Evolutionary conservation across 1,140 invertebrate genomes (phyloP).

Genomic region (Hyles euphorbiae): DNA sequence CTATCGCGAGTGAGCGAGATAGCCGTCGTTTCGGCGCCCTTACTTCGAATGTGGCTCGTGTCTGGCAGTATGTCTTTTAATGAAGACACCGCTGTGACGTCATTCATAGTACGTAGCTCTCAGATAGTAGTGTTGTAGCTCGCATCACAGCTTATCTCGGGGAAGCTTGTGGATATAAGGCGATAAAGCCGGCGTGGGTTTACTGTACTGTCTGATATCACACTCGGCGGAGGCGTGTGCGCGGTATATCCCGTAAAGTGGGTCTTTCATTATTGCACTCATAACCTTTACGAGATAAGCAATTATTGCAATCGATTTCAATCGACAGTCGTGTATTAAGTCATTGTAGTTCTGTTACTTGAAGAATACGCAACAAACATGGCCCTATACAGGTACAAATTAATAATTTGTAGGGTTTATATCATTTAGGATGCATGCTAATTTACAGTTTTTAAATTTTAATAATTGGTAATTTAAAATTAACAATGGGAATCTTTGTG

Average conservation of each 20-base stretch:
- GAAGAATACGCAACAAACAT: slow-evolving; percentile 16
- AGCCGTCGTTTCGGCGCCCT: slow-evolving; percentile 40
- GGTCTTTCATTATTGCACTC: slow-evolving; percentile 42
- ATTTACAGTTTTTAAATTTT: no score
- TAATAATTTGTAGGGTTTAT: background rate
- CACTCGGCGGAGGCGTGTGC: slow-evolving; percentile 62
- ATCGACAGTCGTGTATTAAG: slow-evolving; percentile 22
- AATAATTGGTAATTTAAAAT: no score
- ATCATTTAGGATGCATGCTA: no score
- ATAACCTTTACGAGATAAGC: slow-evolving; percentile 37
- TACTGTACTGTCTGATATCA: slow-evolving; percentile 64
- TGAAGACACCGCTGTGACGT: slow-evolving; percentile 57
- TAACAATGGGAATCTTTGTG: no score
- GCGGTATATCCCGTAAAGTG: slow-evolving; percentile 54
- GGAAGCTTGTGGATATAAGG: slow-evolving; percentile 65
- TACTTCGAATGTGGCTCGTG: slow-evolving; percentile 46
- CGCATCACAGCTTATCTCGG: slow-evolving; percentile 56
- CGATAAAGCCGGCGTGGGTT: slow-evolving; percentile 53
- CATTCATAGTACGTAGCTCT: slow-evolving; percentile 75
- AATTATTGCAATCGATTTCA: slow-evolving; percentile 20
- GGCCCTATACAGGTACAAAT: slow-evolving; percentile 23
- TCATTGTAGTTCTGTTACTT: slow-evolving; percentile 18
- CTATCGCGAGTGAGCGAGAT: slow-evolving; percentile 66
- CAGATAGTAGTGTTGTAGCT: slow-evolving; percentile 69
- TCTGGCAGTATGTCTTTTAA: slow-evolving; percentile 61